A percentile compares a stretch with the other conserved stretches of the same genome.
Evolutionary conservation across 2,797 vertebrate genomes (phyloP).

Genomic region (Podarcis siculus): DNA sequence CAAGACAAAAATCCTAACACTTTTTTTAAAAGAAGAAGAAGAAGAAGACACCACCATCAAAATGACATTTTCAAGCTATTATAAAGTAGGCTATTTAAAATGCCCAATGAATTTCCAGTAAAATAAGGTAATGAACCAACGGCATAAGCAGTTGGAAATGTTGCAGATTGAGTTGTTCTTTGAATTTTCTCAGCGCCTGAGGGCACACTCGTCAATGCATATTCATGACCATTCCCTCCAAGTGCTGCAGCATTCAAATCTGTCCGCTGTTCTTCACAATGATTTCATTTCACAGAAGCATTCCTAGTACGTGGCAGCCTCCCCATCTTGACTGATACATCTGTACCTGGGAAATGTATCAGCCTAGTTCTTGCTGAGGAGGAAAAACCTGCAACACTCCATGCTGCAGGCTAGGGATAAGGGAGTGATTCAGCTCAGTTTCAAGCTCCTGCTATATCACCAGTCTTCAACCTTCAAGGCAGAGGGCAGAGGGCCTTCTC

Average conservation of each 20-base stretch:
- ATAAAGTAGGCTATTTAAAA: conserved; percentile 15
- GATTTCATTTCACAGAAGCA: not conserved
- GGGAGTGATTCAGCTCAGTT: too few relatives aligned
- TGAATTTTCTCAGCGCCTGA: conserved; percentile 17
- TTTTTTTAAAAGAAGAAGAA: too few relatives aligned
- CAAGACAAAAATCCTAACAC: not conserved
- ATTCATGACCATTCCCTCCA: not conserved
- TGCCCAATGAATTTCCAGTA: conserved; percentile 5
- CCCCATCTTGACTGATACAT: not conserved
- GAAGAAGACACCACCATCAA: not conserved
- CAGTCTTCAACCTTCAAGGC: too few relatives aligned
- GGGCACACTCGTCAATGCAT: not conserved
- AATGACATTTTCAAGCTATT: not conserved
- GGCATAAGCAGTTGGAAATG: conserved; percentile 17
- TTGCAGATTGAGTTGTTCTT: conserved; percentile 16
- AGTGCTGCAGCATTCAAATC: conserved; percentile 5
- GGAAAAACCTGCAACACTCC: not conserved
- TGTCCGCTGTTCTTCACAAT: not conserved
- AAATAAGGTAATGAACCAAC: conserved; percentile 6
- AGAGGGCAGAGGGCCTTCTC: too few relatives aligned
- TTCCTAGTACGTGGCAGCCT: not conserved
- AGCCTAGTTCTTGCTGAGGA: not conserved
- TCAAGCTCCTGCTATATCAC: too few relatives aligned
- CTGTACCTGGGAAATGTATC: not conserved
- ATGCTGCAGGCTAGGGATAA: too few relatives aligned